These are phyloP conservation scores for Macaria notata DNA, from an alignment of 2,888 invertebrate species.

Conservation along the genomic window DNA sequence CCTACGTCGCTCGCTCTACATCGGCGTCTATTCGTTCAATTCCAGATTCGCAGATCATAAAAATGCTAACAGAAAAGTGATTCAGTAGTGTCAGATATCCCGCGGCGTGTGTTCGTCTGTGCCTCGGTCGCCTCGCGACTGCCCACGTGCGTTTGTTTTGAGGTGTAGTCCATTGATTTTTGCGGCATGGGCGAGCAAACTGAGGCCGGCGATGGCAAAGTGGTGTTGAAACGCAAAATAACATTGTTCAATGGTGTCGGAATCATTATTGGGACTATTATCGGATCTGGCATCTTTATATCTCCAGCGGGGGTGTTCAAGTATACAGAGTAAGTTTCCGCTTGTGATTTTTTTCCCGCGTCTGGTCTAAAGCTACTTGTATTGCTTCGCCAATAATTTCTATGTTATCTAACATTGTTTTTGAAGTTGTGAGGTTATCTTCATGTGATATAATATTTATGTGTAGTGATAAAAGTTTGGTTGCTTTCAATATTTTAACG, in stretches of 20 bases:
- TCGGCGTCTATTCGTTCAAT: conserved; percentile 51
- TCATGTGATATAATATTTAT: no score
- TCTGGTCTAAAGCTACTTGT: conserved; percentile 17
- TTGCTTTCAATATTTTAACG: no score
- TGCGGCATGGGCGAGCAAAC: conserved; percentile 77
- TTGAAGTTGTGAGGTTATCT: background rate
- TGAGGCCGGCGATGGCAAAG: conserved; percentile 75
- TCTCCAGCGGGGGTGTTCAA: conserved; percentile 91
- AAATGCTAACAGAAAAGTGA: conserved; percentile 70
- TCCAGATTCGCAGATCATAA: conserved; percentile 62
- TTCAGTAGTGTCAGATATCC: conserved; percentile 65
- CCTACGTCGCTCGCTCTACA: conserved; percentile 46
- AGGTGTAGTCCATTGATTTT: conserved; percentile 70
- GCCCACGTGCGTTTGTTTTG: conserved; percentile 66
- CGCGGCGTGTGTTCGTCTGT: conserved; percentile 45
- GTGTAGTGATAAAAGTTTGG: no score
- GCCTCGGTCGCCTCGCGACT: conserved; percentile 40
- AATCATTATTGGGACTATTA: conserved; percentile 93
- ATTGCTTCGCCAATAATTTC: background rate
- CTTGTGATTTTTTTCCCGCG: conserved; percentile 51
- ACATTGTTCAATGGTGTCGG: conserved; percentile 93
- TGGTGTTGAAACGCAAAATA: conserved; percentile 90
- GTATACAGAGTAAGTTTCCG: conserved; percentile 83
- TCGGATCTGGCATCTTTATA: conserved; percentile 96
- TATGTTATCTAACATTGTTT: background rate